Percentiles rank a stretch among this genome's conserved stretches.
These are phyloP conservation scores for Macrobrachium nipponense DNA, from an alignment of 1,140 invertebrate species.

Conservation along the genomic window DNA sequence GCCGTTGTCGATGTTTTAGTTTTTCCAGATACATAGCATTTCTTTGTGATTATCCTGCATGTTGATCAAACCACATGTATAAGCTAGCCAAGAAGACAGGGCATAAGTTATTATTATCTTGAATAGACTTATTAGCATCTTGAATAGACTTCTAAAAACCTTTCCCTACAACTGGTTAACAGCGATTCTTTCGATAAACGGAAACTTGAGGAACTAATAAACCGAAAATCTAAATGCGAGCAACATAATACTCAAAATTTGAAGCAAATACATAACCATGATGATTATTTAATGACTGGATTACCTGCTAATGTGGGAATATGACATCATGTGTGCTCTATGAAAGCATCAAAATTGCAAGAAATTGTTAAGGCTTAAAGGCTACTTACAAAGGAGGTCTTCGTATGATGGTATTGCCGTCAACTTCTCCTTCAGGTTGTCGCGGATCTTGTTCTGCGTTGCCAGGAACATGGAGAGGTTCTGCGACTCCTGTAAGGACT, in stretches of 20 bases:
- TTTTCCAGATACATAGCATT: too few species aligned
- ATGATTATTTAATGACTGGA: not conserved
- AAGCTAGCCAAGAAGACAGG: too few species aligned
- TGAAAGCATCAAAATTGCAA: not conserved
- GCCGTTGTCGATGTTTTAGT: too few species aligned
- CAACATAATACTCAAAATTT: too few species aligned
- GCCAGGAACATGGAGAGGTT: conserved; percentile 99
- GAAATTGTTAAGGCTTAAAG: not conserved
- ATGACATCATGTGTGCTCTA: not conserved
- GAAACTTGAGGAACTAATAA: not conserved
- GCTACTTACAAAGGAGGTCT: conserved; percentile 60
- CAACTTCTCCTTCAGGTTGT: conserved; percentile 92
- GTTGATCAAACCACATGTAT: too few species aligned
- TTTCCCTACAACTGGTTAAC: too few species aligned
- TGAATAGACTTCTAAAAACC: too few species aligned
- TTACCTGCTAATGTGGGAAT: not conserved
- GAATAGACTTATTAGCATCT: too few species aligned
- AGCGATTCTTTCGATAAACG: too few species aligned
- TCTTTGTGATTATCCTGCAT: too few species aligned
- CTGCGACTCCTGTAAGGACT: conserved; percentile 97
- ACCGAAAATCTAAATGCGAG: not conserved
- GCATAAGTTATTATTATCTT: too few species aligned
- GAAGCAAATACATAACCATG: not conserved
- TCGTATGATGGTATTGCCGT: conserved; percentile 79
- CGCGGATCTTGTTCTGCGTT: conserved; percentile 98